Percentiles rank a stretch among this genome's conserved stretches.
These are phyloP conservation scores for Cryptomyrus ogoouensis DNA, from an alignment of 2,113 vertebrate genomes.

Conservation along the genomic window DNA sequence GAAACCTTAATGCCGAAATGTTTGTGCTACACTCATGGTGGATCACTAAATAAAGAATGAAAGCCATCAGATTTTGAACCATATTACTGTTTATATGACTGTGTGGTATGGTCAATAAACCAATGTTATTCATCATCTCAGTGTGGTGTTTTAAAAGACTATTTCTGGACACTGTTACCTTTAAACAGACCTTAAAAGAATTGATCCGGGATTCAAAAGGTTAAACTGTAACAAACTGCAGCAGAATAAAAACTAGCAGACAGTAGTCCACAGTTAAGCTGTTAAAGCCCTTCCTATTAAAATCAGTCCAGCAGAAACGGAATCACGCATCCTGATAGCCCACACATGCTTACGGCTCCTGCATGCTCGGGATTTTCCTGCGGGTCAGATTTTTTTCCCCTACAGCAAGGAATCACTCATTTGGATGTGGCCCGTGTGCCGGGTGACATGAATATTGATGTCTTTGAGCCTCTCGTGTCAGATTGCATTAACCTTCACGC, in stretches of 20 bases:
- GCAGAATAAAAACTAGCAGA: neutral
- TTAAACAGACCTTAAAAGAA: neutral
- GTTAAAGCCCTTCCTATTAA: neutral
- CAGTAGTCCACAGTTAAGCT: neutral
- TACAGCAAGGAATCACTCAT: neutral
- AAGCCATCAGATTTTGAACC: neutral
- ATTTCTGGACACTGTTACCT: neutral
- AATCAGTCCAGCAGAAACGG: neutral
- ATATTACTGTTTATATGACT: neutral
- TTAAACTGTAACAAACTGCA: neutral
- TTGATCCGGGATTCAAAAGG: neutral
- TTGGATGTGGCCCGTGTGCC: constrained; percentile 11
- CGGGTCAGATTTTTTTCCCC: neutral
- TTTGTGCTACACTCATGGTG: neutral
- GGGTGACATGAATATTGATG: constrained; percentile 16
- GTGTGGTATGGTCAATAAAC: neutral
- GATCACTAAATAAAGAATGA: neutral
- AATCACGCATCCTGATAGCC: neutral
- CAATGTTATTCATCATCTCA: neutral
- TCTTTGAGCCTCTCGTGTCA: constrained; percentile 9
- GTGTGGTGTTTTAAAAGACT: neutral
- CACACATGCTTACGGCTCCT: neutral
- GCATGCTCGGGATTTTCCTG: neutral
- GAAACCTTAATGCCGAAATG: neutral
- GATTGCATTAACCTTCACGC: constrained; percentile 21